phyloP scores from a whole-genome alignment of 2,888 invertebrate genomes.

The Cheilosia impressa region DNA sequence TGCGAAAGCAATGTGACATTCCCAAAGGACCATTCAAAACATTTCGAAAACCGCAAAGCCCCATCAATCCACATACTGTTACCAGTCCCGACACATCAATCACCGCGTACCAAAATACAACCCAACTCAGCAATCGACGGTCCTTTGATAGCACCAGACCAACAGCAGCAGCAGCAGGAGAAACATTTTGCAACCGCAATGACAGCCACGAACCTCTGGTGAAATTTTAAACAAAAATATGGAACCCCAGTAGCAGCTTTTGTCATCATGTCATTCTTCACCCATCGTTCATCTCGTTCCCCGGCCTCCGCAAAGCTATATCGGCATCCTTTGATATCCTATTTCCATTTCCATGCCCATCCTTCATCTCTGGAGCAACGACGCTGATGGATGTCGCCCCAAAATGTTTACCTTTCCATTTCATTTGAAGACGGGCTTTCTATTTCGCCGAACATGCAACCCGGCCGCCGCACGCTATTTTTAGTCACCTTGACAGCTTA shows the following conservation, averaged over 20 bases:
- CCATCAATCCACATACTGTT: conserved; percentile 51
- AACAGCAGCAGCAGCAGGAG: conserved; percentile 26
- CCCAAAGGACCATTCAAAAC: conserved; percentile 13
- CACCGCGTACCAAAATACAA: conserved; percentile 5
- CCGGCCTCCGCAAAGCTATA: conserved; percentile 18
- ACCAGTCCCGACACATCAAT: conserved; percentile 48
- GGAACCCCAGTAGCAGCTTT: conserved; percentile 68
- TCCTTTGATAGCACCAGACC: conserved; percentile 24
- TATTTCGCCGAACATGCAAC: conserved; percentile 57
- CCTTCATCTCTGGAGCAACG: conserved; percentile 52
- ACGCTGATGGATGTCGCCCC: conserved; percentile 70
- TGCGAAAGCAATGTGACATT: conserved; percentile 1
- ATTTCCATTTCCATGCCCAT: conserved; percentile 63
- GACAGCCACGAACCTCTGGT: conserved; percentile 36
- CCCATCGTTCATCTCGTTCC: conserved; percentile 21
- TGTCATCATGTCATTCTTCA: conserved; percentile 61
- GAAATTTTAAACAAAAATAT: conserved; percentile 53
- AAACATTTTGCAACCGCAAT: conserved; percentile 17
- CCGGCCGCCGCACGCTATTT: conserved; percentile 37
- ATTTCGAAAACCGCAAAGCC: conserved; percentile 39
- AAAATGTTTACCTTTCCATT: conserved; percentile 74
- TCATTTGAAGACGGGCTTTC: conserved; percentile 57
- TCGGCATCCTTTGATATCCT: conserved; percentile 67
- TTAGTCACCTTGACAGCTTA: conserved; percentile 64
- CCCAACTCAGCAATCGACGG: conserved; percentile 47